Evolutionary conservation across 2,888 invertebrate species (phyloP).

Genomic region (Dicyrtoma fusca): DNA sequence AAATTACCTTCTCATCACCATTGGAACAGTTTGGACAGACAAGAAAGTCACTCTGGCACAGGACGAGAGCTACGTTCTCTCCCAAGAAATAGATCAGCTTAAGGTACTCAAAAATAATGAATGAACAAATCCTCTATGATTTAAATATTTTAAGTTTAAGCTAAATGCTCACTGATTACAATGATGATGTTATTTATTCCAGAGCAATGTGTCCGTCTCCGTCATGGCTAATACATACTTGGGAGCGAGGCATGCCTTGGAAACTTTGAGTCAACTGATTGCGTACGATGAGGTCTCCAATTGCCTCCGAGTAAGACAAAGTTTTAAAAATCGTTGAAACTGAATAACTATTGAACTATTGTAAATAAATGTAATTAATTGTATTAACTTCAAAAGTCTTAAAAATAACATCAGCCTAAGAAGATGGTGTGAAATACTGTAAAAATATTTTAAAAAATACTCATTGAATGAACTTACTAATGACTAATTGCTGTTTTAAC

Average conservation of each 20-base stretch:
- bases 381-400: not conserved
- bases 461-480: no score
- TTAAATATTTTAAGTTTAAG: no score
- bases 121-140: no score
- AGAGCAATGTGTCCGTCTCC: conserved; percentile 43
- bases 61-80: conserved; percentile 49
- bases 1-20: conserved; percentile 41
- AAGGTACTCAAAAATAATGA: conserved; percentile 35
- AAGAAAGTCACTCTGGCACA: conserved; percentile 42
- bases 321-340: no score
- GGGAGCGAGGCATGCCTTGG: conserved; percentile 76
- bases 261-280: conserved; percentile 74
- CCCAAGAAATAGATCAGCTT: conserved; percentile 33
- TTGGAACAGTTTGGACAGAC: conserved; percentile 43
- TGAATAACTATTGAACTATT: no score
- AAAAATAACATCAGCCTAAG: not conserved
- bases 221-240: conserved; percentile 63
- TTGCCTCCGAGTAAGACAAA: conserved; percentile 20
- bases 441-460: no score
- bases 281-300: conserved; percentile 59
- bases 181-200: no score
- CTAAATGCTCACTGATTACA: no score
- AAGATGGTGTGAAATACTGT: not conserved
- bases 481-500: conserved; percentile 57
- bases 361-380: not conserved